Conservation (phyloP, 2,113 vertebrate species). For the Prunella himalayana region DNA sequence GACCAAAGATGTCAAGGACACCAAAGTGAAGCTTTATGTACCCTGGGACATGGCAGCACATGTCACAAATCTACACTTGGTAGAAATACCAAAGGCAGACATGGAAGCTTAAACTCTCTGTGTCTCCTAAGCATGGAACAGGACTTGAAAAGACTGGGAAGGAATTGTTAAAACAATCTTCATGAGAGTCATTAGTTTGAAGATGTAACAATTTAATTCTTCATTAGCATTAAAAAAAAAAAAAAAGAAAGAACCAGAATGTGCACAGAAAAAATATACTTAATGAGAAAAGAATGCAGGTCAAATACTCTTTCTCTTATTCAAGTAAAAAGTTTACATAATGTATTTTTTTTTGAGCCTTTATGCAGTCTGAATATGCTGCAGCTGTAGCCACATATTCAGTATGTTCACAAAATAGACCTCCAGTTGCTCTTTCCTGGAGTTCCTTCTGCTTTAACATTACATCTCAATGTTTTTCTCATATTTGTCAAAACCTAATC, state of each 20-base stretch:
- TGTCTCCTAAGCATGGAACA: not conserved
- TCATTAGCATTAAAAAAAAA: not conserved
- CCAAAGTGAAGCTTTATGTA: conserved; percentile 21
- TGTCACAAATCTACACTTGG: conserved; percentile 16
- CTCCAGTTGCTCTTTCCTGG: not conserved
- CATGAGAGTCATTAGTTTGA: not conserved
- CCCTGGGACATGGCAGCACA: not conserved
- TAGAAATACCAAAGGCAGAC: not conserved
- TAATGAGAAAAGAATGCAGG: not conserved
- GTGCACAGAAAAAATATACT: not conserved
- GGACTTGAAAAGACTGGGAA: not conserved
- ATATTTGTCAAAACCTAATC: not conserved
- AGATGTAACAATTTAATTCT: conserved; percentile 5
- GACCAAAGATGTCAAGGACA: conserved; percentile 59
- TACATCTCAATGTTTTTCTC: not conserved
- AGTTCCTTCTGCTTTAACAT: not conserved
- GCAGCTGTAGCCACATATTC: not conserved
- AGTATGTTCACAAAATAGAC: not conserved
- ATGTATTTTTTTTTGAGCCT: not conserved
- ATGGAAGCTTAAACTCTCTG: not conserved
- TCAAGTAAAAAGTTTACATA: not conserved
- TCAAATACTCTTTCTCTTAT: not conserved
- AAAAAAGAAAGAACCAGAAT: not conserved
- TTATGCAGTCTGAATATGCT: not conserved
- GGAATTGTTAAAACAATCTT: not conserved